Evolutionary conservation across 1,140 invertebrate genomes (phyloP).

Genomic region (Bombyx mori): ASM3026992v2 NC_085125.1:5183001-5183500

Average conservation of each 20-base stretch:
- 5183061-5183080: conserved; percentile 2
- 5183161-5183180: conserved; percentile 1
- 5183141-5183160: not conserved
- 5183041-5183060: conserved; percentile 13
- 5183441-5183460: too few species aligned
- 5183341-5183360: conserved; percentile 15
- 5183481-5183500: too few species aligned
- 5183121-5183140: conserved; percentile 1
- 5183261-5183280: conserved; percentile 21
- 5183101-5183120: not conserved
- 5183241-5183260: conserved; percentile 27
- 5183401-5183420: conserved; percentile 1
- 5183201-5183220: conserved; percentile 23
- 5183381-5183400: conserved; percentile 6
- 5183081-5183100: conserved; percentile 1
- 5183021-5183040: conserved; percentile 39
- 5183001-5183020: conserved; percentile 30
- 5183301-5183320: conserved; percentile 14
- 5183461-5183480: too few species aligned
- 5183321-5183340: conserved; percentile 6
- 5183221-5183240: conserved; percentile 27
- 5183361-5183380: conserved; percentile 15
- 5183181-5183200: conserved; percentile 16
- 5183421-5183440: too few species aligned
- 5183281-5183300: conserved; percentile 13